Percentiles rank a stretch among this genome's conserved stretches.
phyloP scores from a whole-genome alignment of 2,113 vertebrate species.

The Callaeas wilsoni region DNA sequence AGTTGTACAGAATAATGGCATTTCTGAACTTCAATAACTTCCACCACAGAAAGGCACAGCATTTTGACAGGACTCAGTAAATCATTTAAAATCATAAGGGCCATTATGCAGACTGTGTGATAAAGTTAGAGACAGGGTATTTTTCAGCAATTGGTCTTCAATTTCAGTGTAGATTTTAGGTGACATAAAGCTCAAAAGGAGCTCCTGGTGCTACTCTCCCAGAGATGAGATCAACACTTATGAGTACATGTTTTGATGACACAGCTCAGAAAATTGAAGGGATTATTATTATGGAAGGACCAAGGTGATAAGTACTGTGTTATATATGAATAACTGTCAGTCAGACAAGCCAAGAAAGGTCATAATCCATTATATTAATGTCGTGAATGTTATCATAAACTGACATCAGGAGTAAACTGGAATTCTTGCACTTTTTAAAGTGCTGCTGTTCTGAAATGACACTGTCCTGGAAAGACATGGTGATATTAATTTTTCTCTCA shows the following conservation, averaged over 20 bases:
- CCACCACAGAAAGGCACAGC: background rate
- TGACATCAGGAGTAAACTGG: background rate
- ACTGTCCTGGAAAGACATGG: background rate
- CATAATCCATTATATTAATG: constrained; percentile 26
- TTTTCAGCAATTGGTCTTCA: constrained; percentile 54
- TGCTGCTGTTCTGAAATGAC: background rate
- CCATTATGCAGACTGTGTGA: constrained; percentile 32
- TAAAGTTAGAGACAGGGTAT: background rate
- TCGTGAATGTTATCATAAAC: background rate
- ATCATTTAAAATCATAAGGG: constrained; percentile 41
- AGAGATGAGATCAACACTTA: constrained; percentile 28
- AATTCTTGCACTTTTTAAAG: background rate
- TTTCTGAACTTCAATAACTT: constrained; percentile 20
- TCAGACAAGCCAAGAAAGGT: constrained; percentile 12
- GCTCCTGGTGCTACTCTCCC: background rate
- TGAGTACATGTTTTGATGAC: constrained; percentile 13
- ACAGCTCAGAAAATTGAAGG: constrained; percentile 42
- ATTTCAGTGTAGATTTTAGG: constrained; percentile 32
- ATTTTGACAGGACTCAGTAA: constrained; percentile 28
- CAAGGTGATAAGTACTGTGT: constrained; percentile 20
- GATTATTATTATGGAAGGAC: constrained; percentile 32
- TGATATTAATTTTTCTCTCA: background rate
- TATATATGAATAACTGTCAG: constrained; percentile 37
- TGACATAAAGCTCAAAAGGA: constrained; percentile 28
- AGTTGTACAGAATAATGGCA: background rate